Evolutionary conservation across 1,140 invertebrate species (phyloP).

Genomic region (Spodoptera frugiperda): DNA sequence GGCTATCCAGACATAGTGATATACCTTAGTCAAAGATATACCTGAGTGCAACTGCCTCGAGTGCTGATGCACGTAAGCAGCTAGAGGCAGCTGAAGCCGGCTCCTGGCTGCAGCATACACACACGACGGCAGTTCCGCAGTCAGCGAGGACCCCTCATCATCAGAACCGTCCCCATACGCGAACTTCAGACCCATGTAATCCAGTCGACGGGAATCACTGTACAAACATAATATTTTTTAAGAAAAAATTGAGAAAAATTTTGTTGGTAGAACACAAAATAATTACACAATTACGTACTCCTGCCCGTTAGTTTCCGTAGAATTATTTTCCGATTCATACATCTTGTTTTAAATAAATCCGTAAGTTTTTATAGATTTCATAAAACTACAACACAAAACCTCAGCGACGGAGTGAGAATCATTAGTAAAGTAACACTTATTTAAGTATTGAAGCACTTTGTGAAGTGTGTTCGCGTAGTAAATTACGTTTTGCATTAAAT

Average conservation of each 20-base stretch:
- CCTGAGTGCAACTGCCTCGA: conserved; percentile 72
- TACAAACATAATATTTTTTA: conserved; percentile 23
- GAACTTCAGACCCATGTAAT: conserved; percentile 76
- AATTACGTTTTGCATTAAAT: no score
- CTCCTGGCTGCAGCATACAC: conserved; percentile 88
- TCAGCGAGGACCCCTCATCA: conserved; percentile 68
- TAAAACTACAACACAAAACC: no score
- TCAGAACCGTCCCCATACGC: conserved; percentile 76
- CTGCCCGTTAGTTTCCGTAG: no score
- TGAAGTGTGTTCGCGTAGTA: no score
- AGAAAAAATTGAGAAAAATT: conserved; percentile 18
- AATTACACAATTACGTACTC: no score
- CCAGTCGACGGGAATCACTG: conserved; percentile 75
- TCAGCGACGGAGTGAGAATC: no score
- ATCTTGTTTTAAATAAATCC: no score
- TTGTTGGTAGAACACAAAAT: background rate
- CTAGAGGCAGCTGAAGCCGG: conserved; percentile 79
- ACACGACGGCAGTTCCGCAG: conserved; percentile 88
- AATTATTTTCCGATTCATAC: no score
- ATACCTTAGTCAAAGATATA: background rate
- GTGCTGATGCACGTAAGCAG: conserved; percentile 80
- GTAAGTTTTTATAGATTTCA: no score
- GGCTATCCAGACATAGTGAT: no score
- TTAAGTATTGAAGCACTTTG: no score
- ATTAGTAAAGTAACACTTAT: no score